Evolutionary conservation across 2,113 vertebrate species (phyloP).

Genomic region (Notothenia coriiceps): DNA sequence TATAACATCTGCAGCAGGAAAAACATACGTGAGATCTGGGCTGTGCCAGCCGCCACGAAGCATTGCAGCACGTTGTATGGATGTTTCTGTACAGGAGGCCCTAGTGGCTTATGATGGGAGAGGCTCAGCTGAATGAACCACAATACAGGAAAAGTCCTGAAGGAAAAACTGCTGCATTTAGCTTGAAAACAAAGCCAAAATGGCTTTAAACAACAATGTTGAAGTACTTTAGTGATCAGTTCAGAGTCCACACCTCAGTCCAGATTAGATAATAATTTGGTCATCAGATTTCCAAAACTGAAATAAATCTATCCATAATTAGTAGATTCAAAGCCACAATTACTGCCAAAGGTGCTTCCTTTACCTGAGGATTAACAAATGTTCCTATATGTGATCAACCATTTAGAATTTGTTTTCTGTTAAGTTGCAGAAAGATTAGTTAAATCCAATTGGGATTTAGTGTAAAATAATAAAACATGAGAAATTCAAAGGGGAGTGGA

Average conservation of each 20-base stretch:
- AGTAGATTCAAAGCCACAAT: not conserved
- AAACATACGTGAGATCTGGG: not conserved
- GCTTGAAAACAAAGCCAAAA: not conserved
- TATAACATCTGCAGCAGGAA: not conserved
- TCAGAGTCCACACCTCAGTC: not conserved
- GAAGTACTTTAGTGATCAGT: too few species aligned
- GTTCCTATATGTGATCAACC: not conserved
- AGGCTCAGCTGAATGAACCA: not conserved
- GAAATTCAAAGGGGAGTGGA: constrained; percentile 4
- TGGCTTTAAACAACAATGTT: not conserved
- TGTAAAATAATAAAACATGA: not conserved
- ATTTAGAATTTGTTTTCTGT: not conserved
- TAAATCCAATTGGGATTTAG: not conserved
- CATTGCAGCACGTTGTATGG: not conserved
- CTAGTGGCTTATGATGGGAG: not conserved
- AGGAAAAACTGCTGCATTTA: not conserved
- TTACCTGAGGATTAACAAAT: not conserved
- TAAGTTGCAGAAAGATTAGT: not conserved
- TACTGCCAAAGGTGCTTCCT: not conserved
- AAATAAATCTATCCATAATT: not conserved
- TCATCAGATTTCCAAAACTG: not conserved
- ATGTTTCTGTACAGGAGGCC: not conserved
- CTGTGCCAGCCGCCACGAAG: not conserved
- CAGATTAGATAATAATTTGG: too few species aligned
- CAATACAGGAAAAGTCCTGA: not conserved